A percentile compares a stretch with the other conserved stretches of the same genome.
Evolutionary conservation across 64 coral and sea anemone species (phyloP).

Genomic region (Stichodactyla helianthus): DNA sequence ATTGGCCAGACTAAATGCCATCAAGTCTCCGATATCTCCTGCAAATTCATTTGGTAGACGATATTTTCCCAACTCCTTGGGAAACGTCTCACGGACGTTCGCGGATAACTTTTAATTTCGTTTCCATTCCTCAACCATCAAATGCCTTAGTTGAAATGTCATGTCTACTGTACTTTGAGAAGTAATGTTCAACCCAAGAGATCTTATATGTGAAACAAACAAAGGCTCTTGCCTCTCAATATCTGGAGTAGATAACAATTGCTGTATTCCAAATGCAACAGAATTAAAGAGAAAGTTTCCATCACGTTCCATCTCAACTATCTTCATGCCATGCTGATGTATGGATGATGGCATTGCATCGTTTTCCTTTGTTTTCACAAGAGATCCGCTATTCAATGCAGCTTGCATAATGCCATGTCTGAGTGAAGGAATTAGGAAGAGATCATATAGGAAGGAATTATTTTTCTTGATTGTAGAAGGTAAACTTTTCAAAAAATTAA

Average conservation of each 20-base stretch:
- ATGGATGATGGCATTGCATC: no score
- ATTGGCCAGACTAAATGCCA: neutral
- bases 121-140: neutral
- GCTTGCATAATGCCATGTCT: no score
- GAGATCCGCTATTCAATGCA: no score
- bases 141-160: neutral
- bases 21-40: conserved; percentile 13
- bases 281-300: neutral
- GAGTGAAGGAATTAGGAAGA: no score
- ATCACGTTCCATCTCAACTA: no score
- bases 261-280: neutral
- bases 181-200: neutral
- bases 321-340: no score
- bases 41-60: neutral
- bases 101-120: neutral
- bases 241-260: neutral
- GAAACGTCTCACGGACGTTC: neutral
- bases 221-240: neutral
- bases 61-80: neutral
- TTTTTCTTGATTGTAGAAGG: no score
- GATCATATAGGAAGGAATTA: no score
- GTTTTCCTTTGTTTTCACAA: no score
- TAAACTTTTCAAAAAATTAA: no score
- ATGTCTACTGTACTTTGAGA: neutral
- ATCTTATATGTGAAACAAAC: neutral